A percentile compares a stretch with the other conserved stretches of the same genome.
These are phyloP conservation scores for Coboldia fuscipes DNA, from an alignment of 1,140 invertebrate species.

Conservation along the genomic window DNA sequence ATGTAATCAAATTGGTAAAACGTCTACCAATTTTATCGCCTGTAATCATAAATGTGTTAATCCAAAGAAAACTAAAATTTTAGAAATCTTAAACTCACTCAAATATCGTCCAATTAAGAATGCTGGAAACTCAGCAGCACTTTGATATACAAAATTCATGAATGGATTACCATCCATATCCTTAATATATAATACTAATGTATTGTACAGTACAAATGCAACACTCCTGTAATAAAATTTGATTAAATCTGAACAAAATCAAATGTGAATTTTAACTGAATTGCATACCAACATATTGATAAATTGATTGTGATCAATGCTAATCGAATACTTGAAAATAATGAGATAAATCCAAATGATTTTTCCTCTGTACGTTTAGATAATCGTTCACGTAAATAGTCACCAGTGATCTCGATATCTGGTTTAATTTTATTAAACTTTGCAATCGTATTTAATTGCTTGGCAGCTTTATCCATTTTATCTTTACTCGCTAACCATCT, in stretches of 20 bases:
- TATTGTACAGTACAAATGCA: background rate
- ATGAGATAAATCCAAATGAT: slow-evolving; percentile 25
- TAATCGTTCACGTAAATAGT: slow-evolving; percentile 13
- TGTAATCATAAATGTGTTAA: too few species aligned
- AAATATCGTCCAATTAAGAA: too few species aligned
- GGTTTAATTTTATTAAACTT: slow-evolving; percentile 15
- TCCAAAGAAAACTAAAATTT: too few species aligned
- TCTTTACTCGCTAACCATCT: slow-evolving; percentile 41
- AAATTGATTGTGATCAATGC: slow-evolving; percentile 31
- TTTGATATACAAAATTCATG: slow-evolving; percentile 40
- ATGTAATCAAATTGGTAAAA: too few species aligned
- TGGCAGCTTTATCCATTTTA: slow-evolving; percentile 28
- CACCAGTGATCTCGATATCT: slow-evolving; percentile 22
- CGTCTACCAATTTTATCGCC: too few species aligned
- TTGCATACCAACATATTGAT: slow-evolving; percentile 25
- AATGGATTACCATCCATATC: slow-evolving; percentile 42
- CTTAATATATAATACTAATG: slow-evolving; percentile 33
- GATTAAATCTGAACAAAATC: too few species aligned
- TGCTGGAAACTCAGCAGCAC: too few species aligned
- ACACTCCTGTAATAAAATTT: too few species aligned
- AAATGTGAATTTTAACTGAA: too few species aligned
- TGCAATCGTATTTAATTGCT: slow-evolving; percentile 34
- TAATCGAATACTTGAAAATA: slow-evolving; percentile 30
- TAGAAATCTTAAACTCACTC: too few species aligned
- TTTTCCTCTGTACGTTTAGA: slow-evolving; percentile 11